phyloP scores from a whole-genome alignment of 1,140 invertebrate genomes.

The Anadara kagoshimensis region DNA sequence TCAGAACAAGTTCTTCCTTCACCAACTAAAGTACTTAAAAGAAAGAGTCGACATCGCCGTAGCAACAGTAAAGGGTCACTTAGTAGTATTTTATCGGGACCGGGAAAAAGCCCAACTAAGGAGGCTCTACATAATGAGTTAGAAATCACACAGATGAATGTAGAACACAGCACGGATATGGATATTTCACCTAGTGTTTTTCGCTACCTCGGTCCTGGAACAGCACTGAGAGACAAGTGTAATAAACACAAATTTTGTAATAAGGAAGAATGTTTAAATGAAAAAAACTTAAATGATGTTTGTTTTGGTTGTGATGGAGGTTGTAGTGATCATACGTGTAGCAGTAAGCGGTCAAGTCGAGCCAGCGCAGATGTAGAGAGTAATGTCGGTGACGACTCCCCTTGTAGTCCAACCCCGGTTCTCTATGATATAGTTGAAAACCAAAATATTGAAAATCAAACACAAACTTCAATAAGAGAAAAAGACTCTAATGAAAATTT shows the following conservation, averaged over 20 bases:
- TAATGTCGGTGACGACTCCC: conserved; percentile 55
- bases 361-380: conserved; percentile 61
- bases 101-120: conserved; percentile 56
- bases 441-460: conserved; percentile 50
- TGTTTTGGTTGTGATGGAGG: conserved; percentile 72
- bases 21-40: conserved; percentile 64
- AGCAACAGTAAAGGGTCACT: conserved; percentile 68
- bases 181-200: conserved; percentile 54
- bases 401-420: conserved; percentile 45
- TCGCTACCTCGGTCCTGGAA: conserved; percentile 64
- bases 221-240: conserved; percentile 60
- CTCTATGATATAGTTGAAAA: conserved; percentile 49
- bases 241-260: conserved; percentile 13
- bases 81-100: conserved; percentile 55
- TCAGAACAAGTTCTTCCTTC: conserved; percentile 67
- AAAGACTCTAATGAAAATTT: conserved; percentile 70
- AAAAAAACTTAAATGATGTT: conserved; percentile 69
- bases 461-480: conserved; percentile 46
- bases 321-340: conserved; percentile 65
- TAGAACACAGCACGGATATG: conserved; percentile 36
- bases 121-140: conserved; percentile 53
- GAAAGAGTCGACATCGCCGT: conserved; percentile 66
- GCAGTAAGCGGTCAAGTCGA: conserved; percentile 63
- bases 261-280: conserved; percentile 18
- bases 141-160: conserved; percentile 41